Evolutionary conservation across 2,797 vertebrate genomes (phyloP), one percentile per base, ranked within the genome.

Genomic region (Hippoglossus hippoglossus): DNA sequence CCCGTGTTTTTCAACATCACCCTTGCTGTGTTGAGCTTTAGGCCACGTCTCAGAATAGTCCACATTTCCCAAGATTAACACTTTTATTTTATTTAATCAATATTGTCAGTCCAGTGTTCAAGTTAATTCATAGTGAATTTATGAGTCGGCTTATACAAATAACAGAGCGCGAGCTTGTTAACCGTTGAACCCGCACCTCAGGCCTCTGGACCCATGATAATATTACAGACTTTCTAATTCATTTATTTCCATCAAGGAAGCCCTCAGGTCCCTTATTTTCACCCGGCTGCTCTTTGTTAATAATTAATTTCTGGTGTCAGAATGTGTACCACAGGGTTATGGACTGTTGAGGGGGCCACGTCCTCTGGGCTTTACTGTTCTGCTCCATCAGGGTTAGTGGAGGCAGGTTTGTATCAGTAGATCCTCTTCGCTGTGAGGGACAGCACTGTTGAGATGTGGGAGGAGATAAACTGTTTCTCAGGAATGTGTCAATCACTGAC

Each of bases 291-390:
- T 46, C 1, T 13, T 46, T 46, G 18, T 46, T 9, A 26, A 60
- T 60, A 26, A 60, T 60, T 60, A 6, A 60, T 60, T 46, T 12
- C 39, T 60, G 8, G 58, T 46, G 58, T 60, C 58, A 24, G 24
- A 44, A 25, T 5, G 4, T 26, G 41, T 46, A 46, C 10, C 41
- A 46, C 22, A 19, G 22, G 39, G 22, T 46, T 60, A 25, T 44
- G 58, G 24, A 9, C 13, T 24, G 36, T 59, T 41, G 7, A 16
- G 1, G 8, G 36, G 25, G 53, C 16, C 25, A 31, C 7, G 15
- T 55, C 25, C 16, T 8, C 51, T 16, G 25, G 26, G 26, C 2
- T 15, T 18, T 7, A 19, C 1, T 28, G 53, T 26, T 31, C 16
- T 3, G 46, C 18, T 49, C 18, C 18, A 53, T 16, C 13, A 53